These are phyloP conservation scores for Alcedo atthis DNA, from an alignment of 2,797 vertebrate species.

Conservation along the genomic window DNA sequence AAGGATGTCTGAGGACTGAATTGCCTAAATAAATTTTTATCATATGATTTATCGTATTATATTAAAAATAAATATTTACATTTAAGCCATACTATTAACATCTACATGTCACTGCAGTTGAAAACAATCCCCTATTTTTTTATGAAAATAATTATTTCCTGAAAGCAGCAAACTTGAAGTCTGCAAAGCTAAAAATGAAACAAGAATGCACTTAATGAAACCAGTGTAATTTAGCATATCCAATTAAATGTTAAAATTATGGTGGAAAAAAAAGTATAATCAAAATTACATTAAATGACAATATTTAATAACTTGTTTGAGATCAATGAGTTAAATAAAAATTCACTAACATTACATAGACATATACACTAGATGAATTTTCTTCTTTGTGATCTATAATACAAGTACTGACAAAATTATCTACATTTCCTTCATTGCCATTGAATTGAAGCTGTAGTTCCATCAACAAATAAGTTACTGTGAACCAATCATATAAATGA, in stretches of 20 bases:
- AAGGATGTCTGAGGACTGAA: constrained; percentile 13
- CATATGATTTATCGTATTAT: neutral
- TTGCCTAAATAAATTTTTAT: constrained; percentile 34
- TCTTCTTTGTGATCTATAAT: neutral
- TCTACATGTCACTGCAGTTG: neutral
- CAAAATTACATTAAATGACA: neutral
- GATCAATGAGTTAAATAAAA: neutral
- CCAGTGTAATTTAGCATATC: neutral
- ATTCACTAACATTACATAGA: neutral
- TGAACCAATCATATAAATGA: constrained; percentile 36
- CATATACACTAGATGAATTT: too few relatives aligned
- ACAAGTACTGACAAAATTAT: neutral
- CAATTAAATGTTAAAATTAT: neutral
- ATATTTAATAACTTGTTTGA: neutral
- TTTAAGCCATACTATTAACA: constrained; percentile 14
- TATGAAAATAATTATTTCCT: neutral
- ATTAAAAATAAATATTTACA: neutral
- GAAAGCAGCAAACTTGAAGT: neutral
- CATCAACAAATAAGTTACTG: neutral
- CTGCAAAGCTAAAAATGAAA: neutral
- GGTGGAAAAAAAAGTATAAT: neutral
- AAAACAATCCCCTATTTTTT: neutral
- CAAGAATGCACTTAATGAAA: neutral
- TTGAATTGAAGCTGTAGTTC: neutral
- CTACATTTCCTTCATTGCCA: neutral